Conservation (phyloP, 2,113 vertebrate species). For the Grus americana region DNA sequence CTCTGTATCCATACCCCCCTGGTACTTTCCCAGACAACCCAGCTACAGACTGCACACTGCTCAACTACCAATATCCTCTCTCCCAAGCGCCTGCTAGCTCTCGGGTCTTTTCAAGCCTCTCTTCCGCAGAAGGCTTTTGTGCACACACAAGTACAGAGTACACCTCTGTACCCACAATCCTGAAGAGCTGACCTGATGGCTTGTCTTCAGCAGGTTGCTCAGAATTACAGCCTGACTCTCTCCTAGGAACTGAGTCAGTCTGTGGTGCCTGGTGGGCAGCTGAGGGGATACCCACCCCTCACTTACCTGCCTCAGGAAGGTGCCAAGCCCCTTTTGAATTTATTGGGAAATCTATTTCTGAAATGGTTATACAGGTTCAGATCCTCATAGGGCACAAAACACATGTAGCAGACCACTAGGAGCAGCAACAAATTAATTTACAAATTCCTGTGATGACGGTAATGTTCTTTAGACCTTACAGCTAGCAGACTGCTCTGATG, state of each 20-base stretch:
- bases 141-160: background rate
- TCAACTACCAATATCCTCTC: background rate
- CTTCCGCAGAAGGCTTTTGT: background rate
- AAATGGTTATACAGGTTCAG: background rate
- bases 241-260: background rate
- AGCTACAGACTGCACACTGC: background rate
- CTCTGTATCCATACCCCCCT: background rate
- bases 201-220: background rate
- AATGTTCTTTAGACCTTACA: background rate
- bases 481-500: background rate
- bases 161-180: background rate
- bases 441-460: too few relatives aligned
- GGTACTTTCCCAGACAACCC: background rate
- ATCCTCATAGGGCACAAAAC: background rate
- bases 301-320: background rate
- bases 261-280: background rate
- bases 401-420: background rate
- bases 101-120: background rate
- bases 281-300: background rate
- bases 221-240: background rate
- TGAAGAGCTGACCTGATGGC: background rate
- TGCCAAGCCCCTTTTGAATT: background rate
- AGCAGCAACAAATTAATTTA: background rate
- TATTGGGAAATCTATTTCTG: background rate
- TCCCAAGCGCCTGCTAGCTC: background rate